Conservation (phyloP, 37 sponge, comb jelly and placozoan species). For the Amphimedon queenslandica region DNA sequence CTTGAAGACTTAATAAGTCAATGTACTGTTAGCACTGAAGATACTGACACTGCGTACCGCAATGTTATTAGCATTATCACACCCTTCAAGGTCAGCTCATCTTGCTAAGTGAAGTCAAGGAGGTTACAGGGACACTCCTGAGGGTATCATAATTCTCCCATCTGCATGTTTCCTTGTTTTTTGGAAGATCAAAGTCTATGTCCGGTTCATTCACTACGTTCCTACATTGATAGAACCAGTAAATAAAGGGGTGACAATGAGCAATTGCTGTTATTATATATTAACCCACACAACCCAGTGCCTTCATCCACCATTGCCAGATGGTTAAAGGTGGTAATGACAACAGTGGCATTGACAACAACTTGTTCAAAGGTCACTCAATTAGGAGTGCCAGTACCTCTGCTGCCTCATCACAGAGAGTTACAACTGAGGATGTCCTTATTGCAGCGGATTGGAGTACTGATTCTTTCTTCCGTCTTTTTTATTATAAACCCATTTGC, state of each 20-base stretch:
- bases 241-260: not conserved
- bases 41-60: not conserved
- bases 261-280: not conserved
- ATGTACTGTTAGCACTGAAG: not conserved
- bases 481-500: conserved; percentile 23
- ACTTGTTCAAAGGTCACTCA: conserved; percentile 38
- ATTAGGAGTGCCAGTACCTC: conserved; percentile 14
- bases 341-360: conserved; percentile 25
- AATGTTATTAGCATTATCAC: conserved; percentile 5
- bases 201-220: conserved; percentile 21
- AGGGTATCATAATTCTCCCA: conserved; percentile 12
- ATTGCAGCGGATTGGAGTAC: conserved; percentile 32
- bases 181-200: conserved; percentile 3
- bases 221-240: not conserved
- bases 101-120: not conserved
- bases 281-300: conserved; percentile 21
- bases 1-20: not conserved
- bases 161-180: conserved; percentile 5
- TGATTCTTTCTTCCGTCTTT: not conserved
- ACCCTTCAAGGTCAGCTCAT: conserved; percentile 5
- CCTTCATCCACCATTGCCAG: conserved; percentile 26
- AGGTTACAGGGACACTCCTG: not conserved
- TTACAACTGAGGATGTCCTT: conserved; percentile 23
- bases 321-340: conserved; percentile 19
- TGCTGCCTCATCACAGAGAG: conserved; percentile 11